A percentile compares a stretch with the other conserved stretches of the same genome.
These are phyloP conservation scores for Passer domesticus DNA, from an alignment of 2,113 vertebrate genomes.

Conservation along the genomic window DNA sequence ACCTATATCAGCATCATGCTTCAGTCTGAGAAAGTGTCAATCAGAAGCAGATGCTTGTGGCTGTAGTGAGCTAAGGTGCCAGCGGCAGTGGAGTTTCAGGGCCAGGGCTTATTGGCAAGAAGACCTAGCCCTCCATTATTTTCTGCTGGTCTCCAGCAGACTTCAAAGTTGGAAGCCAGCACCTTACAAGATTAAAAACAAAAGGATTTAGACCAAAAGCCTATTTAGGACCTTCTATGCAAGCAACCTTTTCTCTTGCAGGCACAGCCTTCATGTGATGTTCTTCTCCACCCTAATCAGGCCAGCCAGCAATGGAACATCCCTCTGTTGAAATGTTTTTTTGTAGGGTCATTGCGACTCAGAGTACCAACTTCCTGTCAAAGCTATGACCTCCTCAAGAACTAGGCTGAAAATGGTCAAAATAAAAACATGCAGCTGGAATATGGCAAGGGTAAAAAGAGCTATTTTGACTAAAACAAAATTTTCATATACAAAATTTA, in stretches of 20 bases:
- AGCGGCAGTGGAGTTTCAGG: background rate
- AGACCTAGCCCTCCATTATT: background rate
- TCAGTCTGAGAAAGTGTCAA: background rate
- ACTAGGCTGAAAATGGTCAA: background rate
- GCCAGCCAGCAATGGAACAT: background rate
- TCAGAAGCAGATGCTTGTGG: background rate
- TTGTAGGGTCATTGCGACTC: background rate
- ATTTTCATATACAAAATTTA: background rate
- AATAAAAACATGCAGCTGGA: background rate
- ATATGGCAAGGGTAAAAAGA: background rate
- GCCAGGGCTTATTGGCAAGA: background rate
- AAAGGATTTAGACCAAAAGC: background rate
- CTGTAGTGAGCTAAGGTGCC: background rate
- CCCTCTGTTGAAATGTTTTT: background rate
- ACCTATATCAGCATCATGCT: background rate
- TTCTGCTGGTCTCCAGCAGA: background rate
- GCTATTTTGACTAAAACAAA: background rate
- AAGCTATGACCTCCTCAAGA: background rate
- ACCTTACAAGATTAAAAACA: background rate
- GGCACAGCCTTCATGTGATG: background rate
- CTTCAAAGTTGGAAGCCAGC: background rate
- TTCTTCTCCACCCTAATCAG: background rate
- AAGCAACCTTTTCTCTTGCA: background rate
- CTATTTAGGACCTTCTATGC: background rate
- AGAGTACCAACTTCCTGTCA: background rate